These are phyloP conservation scores for Chloroclystis v-ata DNA, from an alignment of 2,888 invertebrate species.

Conservation along the genomic window DNA sequence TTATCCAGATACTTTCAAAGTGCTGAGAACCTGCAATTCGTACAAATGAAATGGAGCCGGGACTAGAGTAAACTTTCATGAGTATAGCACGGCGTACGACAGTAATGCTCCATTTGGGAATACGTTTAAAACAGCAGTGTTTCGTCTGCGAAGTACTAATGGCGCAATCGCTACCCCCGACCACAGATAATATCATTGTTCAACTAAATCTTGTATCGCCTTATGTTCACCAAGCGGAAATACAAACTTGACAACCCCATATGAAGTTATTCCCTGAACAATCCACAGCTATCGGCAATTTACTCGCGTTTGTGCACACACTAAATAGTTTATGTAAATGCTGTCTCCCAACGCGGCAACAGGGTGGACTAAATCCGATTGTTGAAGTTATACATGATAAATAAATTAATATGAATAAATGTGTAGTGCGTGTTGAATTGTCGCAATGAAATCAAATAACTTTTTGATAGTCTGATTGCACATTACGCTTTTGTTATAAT, in stretches of 20 bases:
- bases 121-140: slow-evolving; percentile 37
- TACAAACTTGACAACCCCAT: slow-evolving; percentile 24
- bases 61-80: slow-evolving; percentile 34
- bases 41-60: slow-evolving; percentile 34
- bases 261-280: slow-evolving; percentile 21
- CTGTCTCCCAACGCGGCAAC: slow-evolving; percentile 24
- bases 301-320: slow-evolving; percentile 40
- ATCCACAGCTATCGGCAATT: slow-evolving; percentile 31
- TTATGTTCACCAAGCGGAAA: slow-evolving; percentile 25
- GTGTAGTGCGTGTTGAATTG: slow-evolving; percentile 25
- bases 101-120: slow-evolving; percentile 42
- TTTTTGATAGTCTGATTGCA: background rate
- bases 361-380: slow-evolving; percentile 34
- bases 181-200: slow-evolving; percentile 8
- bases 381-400: slow-evolving; percentile 20
- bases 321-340: slow-evolving; percentile 47
- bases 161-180: slow-evolving; percentile 27
- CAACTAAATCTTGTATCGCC: slow-evolving; percentile 9
- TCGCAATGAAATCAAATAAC: slow-evolving; percentile 10
- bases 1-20: slow-evolving; percentile 24
- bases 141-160: slow-evolving; percentile 28
- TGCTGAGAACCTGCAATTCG: slow-evolving; percentile 32
- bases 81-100: slow-evolving; percentile 33
- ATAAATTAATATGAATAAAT: too few species aligned
- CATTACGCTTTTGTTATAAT: too few species aligned